phyloP scores from a whole-genome alignment of 1,140 invertebrate species.

The Spodoptera frugiperda region DNA sequence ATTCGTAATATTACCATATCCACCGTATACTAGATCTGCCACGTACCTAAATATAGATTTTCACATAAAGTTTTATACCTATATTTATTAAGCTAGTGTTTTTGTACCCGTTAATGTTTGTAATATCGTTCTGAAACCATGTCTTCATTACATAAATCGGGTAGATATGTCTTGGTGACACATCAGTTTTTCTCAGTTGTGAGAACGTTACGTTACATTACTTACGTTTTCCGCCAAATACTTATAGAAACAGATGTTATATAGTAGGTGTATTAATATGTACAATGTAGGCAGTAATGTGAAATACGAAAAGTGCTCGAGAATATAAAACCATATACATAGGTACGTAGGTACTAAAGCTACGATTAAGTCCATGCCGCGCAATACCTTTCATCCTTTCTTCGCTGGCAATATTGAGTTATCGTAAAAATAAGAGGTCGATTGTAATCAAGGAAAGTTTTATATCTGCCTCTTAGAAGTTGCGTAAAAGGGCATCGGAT shows the following conservation, averaged over 20 bases:
- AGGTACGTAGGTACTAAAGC: not conserved
- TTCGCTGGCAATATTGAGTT: not conserved
- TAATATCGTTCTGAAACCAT: not conserved
- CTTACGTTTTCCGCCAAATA: too few species aligned
- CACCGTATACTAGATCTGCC: not conserved
- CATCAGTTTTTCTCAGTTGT: too few species aligned
- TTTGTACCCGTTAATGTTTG: not conserved
- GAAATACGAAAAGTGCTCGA: too few species aligned
- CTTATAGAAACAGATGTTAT: too few species aligned
- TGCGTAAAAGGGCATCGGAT: constrained; percentile 34
- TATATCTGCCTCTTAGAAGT: constrained; percentile 35
- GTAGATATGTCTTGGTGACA: too few species aligned
- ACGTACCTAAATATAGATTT: too few species aligned
- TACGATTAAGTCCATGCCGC: not conserved
- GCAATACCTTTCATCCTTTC: too few species aligned
- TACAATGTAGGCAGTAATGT: too few species aligned
- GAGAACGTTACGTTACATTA: not conserved
- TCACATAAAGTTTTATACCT: too few species aligned
- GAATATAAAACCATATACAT: not conserved
- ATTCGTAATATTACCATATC: constrained; percentile 8
- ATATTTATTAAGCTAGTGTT: too few species aligned
- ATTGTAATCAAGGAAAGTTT: constrained; percentile 48
- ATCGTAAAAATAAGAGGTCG: constrained; percentile 40
- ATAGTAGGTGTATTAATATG: too few species aligned
- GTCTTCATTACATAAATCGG: too few species aligned